phyloP scores from a whole-genome alignment of 2,113 vertebrate species.

The Marmota monax region DNA sequence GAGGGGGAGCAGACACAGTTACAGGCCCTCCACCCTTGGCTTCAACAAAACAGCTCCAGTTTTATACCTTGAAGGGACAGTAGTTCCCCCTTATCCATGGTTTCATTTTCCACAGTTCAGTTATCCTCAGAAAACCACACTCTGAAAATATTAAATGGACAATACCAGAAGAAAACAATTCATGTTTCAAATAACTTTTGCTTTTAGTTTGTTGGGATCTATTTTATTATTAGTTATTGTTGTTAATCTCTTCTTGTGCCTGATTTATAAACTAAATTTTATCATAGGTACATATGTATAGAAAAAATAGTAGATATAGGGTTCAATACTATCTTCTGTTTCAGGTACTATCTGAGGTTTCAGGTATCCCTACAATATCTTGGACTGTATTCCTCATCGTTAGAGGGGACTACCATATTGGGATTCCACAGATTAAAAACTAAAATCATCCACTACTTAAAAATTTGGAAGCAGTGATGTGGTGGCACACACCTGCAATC shows the following conservation, averaged over 20 bases:
- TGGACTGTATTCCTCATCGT: background rate
- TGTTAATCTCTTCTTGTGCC: background rate
- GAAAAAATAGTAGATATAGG: background rate
- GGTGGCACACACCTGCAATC: no score
- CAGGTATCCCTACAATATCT: background rate
- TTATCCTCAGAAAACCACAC: background rate
- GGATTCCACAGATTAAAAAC: conserved; percentile 32
- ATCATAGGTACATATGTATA: background rate
- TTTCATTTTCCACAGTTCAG: background rate
- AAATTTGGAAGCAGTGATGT: background rate
- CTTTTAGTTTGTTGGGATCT: background rate
- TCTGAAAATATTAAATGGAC: background rate
- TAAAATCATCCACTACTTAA: background rate
- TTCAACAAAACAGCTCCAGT: background rate
- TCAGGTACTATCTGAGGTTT: background rate
- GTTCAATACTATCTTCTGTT: background rate
- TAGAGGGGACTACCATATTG: background rate
- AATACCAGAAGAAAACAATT: background rate
- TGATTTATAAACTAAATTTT: background rate
- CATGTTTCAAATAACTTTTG: background rate
- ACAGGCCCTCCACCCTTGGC: background rate
- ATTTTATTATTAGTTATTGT: background rate
- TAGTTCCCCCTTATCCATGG: background rate
- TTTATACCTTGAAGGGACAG: background rate
- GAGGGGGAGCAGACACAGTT: background rate